phyloP scores from a whole-genome alignment of 2,888 invertebrate genomes.

The Cosmopolites sordidus region DNA sequence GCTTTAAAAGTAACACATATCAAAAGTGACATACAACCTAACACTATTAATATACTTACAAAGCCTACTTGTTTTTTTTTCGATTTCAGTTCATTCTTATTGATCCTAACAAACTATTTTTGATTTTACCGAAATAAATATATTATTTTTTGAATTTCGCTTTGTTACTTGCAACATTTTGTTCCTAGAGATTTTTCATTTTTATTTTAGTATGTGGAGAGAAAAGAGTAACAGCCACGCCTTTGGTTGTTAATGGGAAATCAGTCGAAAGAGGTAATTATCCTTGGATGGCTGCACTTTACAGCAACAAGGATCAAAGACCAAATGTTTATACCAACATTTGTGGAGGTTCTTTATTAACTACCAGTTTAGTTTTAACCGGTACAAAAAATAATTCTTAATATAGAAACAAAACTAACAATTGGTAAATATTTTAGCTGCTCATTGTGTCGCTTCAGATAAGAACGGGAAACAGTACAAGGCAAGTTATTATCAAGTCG shows the following conservation, averaged over 20 bases:
- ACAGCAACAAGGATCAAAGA: slow-evolving; percentile 18
- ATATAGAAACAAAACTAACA: not conserved
- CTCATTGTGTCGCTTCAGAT: slow-evolving; percentile 39
- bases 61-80: no score
- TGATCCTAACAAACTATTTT: no score
- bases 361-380: slow-evolving; percentile 35
- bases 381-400: slow-evolving; percentile 36
- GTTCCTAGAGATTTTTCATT: not conserved
- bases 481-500: slow-evolving; percentile 30
- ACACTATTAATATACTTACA: no score
- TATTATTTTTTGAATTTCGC: no score
- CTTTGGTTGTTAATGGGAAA: slow-evolving; percentile 37
- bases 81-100: no score
- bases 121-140: no score
- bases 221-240: slow-evolving; percentile 33
- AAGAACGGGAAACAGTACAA: slow-evolving; percentile 16
- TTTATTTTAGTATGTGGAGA: slow-evolving; percentile 41
- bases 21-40: no score
- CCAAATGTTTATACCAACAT: slow-evolving; percentile 18
- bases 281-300: slow-evolving; percentile 43
- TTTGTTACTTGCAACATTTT: no score
- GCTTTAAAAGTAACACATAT: no score
- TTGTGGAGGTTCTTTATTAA: slow-evolving; percentile 42
- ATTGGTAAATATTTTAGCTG: slow-evolving; percentile 35
- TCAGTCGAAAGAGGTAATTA: slow-evolving; percentile 37